Conservation (phyloP, 2,888 invertebrate genomes). For the Drosophila ochracea region DNA sequence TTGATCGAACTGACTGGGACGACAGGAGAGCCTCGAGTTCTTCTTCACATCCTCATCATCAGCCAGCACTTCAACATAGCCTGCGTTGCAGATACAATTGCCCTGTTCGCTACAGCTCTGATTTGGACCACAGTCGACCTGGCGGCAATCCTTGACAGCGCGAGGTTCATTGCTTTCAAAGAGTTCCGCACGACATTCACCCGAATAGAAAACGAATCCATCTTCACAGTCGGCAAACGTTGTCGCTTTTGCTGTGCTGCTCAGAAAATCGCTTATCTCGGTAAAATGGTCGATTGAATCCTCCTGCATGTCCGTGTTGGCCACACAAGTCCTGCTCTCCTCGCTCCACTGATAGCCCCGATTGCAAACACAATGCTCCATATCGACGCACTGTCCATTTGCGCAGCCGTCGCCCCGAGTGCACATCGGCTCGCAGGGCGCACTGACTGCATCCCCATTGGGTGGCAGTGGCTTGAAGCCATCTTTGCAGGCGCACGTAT, state of each 20-base stretch:
- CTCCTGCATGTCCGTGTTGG: background rate
- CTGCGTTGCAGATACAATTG: slow-evolving; percentile 51
- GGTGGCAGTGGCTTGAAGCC: slow-evolving; percentile 53
- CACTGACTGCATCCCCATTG: slow-evolving; percentile 65
- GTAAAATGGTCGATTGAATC: slow-evolving; percentile 16
- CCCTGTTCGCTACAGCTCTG: slow-evolving; percentile 57
- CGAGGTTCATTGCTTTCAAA: slow-evolving; percentile 68
- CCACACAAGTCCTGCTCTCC: slow-evolving; percentile 44
- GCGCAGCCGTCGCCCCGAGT: slow-evolving; percentile 63
- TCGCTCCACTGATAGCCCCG: slow-evolving; percentile 51
- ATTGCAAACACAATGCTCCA: slow-evolving; percentile 66
- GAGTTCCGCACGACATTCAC: slow-evolving; percentile 67
- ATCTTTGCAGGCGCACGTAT: slow-evolving; percentile 70
- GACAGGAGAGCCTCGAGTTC: slow-evolving; percentile 37
- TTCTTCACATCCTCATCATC: background rate
- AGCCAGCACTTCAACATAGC: slow-evolving; percentile 45
- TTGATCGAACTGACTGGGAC: slow-evolving; percentile 50
- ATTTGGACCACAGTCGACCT: slow-evolving; percentile 52
- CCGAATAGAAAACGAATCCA: slow-evolving; percentile 65
- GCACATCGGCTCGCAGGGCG: slow-evolving; percentile 68
- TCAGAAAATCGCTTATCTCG: slow-evolving; percentile 12
- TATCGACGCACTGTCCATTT: slow-evolving; percentile 65
- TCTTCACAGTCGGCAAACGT: slow-evolving; percentile 47
- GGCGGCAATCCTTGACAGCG: slow-evolving; percentile 33
- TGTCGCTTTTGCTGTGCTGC: slow-evolving; percentile 4